Base-by-base conservation (phyloP, 2,888 invertebrate genomes). In the Plebejus anna region DNA sequence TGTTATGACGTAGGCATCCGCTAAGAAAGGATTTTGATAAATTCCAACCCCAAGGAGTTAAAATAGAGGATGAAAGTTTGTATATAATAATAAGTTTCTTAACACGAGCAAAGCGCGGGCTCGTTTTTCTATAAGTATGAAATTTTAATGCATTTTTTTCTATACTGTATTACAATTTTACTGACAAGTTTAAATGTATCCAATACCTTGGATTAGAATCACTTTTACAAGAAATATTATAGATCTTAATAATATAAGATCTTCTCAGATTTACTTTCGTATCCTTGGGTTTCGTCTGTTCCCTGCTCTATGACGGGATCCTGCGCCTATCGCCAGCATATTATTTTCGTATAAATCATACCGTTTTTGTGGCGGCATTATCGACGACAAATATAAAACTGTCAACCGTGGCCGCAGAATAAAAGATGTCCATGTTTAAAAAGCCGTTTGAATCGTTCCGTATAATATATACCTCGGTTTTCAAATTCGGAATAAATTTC, bases 401-500 rank as follows among this genome's bases (percentile, higher is more conserved):
- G 93, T 92, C 93, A 92, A 86, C 89, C 88, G 87, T 84, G 81
- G 83, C 90, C 91, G 87, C 90, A 85, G 86, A 82, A 90, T 91
- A 93, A 93, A 92, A 83, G 89, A 92, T 88, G 90, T 90, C 89
- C 92, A 91, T 91, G 92, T 93, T 92, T 92, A 93, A 93, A 92
- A 92, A 89, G 92, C 88, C 92, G 91, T 93, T 93, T 92, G 91
- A 88, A 90, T 91, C 89, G 88, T 90, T 88, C 88, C 90, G 87
- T 86, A 90, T 92, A 89, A 92, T 90, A 92, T 93, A 92, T 91
- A 87, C 89, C 89, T 91, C 90, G 92, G 88, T 91, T 93, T 92
- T 94, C 90, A 92, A 92, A 92, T 92, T 92, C 90, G 87, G 93
- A 93, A 94, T 94, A 93, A 92, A 93, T 94, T 94, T 91, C 82